Percentiles rank a stretch among this genome's conserved stretches.
phyloP scores from a whole-genome alignment of 2,888 invertebrate genomes.

The Protodeltote pygarga region DNA sequence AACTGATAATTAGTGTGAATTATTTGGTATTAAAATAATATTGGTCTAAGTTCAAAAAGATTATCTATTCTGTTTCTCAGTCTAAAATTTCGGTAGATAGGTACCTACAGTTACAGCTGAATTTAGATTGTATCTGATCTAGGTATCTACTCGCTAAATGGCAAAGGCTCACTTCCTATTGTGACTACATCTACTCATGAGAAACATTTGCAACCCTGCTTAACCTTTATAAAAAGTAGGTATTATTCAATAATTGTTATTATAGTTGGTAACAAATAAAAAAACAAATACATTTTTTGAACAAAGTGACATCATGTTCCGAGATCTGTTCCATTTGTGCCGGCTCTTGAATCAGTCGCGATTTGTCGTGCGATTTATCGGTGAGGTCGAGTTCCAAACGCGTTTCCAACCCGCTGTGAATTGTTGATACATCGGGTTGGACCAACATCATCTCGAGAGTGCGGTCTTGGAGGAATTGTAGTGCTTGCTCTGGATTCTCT shows the following conservation, averaged over 20 bases:
- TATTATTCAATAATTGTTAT: neutral
- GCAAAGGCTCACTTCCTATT: no score
- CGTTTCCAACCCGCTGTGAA: constrained; percentile 60
- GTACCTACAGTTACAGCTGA: no score
- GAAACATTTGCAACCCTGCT: no score
- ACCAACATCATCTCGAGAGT: constrained; percentile 71
- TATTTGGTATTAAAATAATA: no score
- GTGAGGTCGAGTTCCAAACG: constrained; percentile 50
- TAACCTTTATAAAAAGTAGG: no score
- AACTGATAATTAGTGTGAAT: no score
- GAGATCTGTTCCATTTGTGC: constrained; percentile 70
- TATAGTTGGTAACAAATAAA: neutral
- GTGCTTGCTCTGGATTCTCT: constrained; percentile 63
- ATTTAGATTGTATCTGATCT: no score
- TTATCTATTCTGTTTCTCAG: no score
- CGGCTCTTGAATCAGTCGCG: constrained; percentile 46
- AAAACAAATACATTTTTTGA: constrained; percentile 65
- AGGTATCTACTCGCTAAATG: no score
- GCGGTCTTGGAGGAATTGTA: constrained; percentile 62
- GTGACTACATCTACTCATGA: no score
- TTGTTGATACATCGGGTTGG: constrained; percentile 47
- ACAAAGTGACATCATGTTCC: constrained; percentile 66
- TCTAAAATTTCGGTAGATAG: no score
- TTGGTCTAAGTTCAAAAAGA: no score
- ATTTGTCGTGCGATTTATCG: constrained; percentile 63